phyloP scores from a whole-genome alignment of 2,888 invertebrate genomes.

The Tineola bisselliella region DNA sequence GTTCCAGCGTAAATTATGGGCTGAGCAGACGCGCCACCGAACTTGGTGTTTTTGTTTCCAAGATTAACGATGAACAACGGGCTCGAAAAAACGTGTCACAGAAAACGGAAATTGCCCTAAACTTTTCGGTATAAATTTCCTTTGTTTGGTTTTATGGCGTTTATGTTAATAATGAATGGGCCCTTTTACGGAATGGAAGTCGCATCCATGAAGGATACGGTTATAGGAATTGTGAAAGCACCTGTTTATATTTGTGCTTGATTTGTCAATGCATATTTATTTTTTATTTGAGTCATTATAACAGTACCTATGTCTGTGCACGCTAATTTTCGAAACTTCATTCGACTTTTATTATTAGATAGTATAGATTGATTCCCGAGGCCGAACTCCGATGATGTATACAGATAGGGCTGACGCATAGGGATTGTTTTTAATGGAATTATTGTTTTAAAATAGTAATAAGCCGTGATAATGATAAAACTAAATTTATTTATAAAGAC shows the following conservation, averaged over 20 bases:
- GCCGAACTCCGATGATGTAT: too few relatives aligned
- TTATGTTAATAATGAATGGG: constrained; percentile 46
- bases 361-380: too few relatives aligned
- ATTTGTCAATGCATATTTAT: neutral
- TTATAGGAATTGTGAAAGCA: neutral
- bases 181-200: constrained; percentile 31
- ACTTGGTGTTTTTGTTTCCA: constrained; percentile 63
- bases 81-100: constrained; percentile 60
- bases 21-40: constrained; percentile 41
- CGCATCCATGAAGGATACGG: neutral
- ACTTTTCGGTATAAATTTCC: constrained; percentile 53
- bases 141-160: constrained; percentile 44
- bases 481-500: too few relatives aligned
- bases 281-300: too few relatives aligned
- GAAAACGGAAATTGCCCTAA: constrained; percentile 56
- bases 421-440: too few relatives aligned
- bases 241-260: neutral
- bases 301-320: too few relatives aligned
- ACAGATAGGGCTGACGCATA: too few relatives aligned
- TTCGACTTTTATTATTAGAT: too few relatives aligned
- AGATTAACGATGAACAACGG: constrained; percentile 63
- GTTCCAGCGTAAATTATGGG: constrained; percentile 17
- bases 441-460: too few relatives aligned
- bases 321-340: too few relatives aligned
- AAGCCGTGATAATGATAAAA: too few relatives aligned